Conservation (phyloP, 2,888 invertebrate species). For the Sinelater perroti region DNA sequence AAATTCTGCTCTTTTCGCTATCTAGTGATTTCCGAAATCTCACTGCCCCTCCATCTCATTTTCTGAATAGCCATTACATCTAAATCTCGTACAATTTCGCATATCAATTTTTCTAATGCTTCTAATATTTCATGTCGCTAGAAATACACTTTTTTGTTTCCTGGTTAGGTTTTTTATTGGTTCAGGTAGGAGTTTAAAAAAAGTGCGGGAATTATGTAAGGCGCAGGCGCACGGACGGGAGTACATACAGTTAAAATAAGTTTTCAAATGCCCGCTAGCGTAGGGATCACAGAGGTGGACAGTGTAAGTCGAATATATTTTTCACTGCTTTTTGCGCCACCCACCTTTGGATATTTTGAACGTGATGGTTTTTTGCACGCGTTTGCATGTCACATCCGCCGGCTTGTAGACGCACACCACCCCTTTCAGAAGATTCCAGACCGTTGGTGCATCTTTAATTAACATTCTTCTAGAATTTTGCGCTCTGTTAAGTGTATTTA, state of each 20-base stretch:
- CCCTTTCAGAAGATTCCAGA: conserved; percentile 77
- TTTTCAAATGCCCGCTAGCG: conserved; percentile 14
- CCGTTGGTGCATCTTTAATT: conserved; percentile 64
- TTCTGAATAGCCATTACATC: too few species aligned
- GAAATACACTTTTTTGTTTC: too few species aligned
- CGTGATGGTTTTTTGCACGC: conserved; percentile 67
- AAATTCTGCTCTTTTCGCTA: too few species aligned
- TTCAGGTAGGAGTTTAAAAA: too few species aligned
- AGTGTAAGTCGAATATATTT: conserved; percentile 22
- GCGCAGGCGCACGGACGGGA: conserved; percentile 10
- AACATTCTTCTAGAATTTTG: conserved; percentile 56
- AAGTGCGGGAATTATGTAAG: conserved; percentile 12
- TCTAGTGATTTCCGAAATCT: too few species aligned
- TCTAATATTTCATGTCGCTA: too few species aligned
- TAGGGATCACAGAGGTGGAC: conserved; percentile 13
- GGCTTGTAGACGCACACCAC: conserved; percentile 84
- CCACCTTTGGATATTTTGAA: conserved; percentile 76
- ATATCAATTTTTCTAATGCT: too few species aligned
- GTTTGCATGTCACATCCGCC: conserved; percentile 64
- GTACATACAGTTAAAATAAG: conserved; percentile 17
- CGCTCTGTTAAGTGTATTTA: not conserved
- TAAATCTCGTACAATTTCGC: too few species aligned
- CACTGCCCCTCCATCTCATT: too few species aligned
- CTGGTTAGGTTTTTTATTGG: too few species aligned
- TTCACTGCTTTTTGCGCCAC: conserved; percentile 26